phyloP scores from a whole-genome alignment of 2,797 vertebrate species.

The Chaunax sp. region DNA sequence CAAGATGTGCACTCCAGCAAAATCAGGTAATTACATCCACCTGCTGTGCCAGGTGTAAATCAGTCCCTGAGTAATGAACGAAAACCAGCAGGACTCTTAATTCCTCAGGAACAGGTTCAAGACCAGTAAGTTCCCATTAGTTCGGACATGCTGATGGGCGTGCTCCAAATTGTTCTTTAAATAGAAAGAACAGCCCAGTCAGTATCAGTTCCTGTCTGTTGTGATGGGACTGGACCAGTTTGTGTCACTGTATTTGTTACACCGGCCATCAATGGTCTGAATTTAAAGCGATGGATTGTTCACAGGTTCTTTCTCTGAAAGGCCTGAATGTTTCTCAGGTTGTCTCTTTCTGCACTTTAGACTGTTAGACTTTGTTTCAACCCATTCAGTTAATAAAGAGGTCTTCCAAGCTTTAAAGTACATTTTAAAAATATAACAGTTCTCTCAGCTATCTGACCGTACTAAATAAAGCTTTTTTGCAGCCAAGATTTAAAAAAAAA shows the following conservation, averaged over 20 bases:
- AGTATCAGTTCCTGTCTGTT: constrained; percentile 6
- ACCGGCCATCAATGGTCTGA: background rate
- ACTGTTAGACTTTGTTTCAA: no score
- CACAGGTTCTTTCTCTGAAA: background rate
- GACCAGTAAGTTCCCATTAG: constrained; percentile 18
- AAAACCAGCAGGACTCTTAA: constrained; percentile 29
- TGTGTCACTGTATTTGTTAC: constrained; percentile 18
- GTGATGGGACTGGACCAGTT: constrained; percentile 14
- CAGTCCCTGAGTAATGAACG: constrained; percentile 27
- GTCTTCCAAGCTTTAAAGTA: no score
- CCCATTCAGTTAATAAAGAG: no score
- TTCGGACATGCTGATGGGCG: constrained; percentile 20
- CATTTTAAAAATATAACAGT: no score
- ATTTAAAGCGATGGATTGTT: constrained; percentile 10
- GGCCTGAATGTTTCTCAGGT: no score
- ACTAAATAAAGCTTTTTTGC: no score
- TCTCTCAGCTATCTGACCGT: no score
- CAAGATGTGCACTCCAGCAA: constrained; percentile 22
- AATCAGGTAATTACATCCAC: constrained; percentile 45
- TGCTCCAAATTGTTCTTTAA: constrained; percentile 41
- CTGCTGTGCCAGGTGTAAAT: constrained; percentile 36
- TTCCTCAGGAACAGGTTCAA: constrained; percentile 34
- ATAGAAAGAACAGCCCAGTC: constrained; percentile 25
- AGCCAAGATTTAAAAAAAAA: no score
- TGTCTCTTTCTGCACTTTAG: no score